phyloP scores from a whole-genome alignment of 2,888 invertebrate genomes.

The Polymixis flavicincta region DNA sequence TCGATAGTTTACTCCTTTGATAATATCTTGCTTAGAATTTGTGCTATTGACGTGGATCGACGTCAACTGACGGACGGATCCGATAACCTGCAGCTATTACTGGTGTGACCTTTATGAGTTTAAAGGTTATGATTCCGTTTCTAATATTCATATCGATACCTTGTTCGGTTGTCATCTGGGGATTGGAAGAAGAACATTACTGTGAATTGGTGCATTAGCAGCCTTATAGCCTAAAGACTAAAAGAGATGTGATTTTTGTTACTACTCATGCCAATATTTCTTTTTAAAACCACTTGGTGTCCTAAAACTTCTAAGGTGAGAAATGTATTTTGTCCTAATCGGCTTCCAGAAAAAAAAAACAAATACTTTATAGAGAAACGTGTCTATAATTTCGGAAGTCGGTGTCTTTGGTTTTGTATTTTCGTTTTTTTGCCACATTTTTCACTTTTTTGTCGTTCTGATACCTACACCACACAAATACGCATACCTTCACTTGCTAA shows the following conservation, averaged over 20 bases:
- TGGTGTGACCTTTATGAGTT: background rate
- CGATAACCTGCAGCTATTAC: constrained; percentile 16
- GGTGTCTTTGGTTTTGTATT: too few relatives aligned
- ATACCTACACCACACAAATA: too few relatives aligned
- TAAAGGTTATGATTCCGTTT: background rate
- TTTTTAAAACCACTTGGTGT: background rate
- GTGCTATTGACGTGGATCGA: constrained; percentile 3
- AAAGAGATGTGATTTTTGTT: background rate
- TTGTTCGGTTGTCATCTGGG: background rate
- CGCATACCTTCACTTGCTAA: too few relatives aligned
- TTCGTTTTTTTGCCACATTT: too few relatives aligned
- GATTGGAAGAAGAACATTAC: background rate
- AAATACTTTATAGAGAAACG: too few relatives aligned
- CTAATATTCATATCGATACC: background rate
- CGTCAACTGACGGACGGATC: constrained; percentile 4
- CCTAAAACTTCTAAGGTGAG: background rate
- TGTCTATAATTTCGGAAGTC: too few relatives aligned
- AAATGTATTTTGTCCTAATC: background rate
- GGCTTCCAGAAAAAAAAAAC: too few relatives aligned
- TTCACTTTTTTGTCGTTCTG: too few relatives aligned
- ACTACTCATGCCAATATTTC: background rate
- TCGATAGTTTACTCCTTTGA: constrained; percentile 20
- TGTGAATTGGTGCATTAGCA: background rate
- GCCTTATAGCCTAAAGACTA: background rate
- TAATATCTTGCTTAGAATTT: constrained; percentile 24